A percentile compares a stretch with the other conserved stretches of the same genome.
Evolutionary conservation across 2,888 invertebrate genomes (phyloP).

Genomic region (Napeogenes inachia): DNA sequence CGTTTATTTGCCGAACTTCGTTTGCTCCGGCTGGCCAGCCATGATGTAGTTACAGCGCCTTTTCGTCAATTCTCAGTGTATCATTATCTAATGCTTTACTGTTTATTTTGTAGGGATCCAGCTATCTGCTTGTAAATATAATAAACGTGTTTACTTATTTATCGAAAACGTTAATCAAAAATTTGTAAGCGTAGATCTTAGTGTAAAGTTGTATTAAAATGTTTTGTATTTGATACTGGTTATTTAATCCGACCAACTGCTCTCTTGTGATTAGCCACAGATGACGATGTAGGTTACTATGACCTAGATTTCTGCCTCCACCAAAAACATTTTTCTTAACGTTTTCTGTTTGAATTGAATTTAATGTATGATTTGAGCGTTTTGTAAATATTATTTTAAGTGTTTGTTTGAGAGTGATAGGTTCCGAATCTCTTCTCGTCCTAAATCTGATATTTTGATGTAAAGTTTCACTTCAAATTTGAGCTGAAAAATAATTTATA

Average conservation of each 20-base stretch:
- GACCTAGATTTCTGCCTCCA: slow-evolving; percentile 52
- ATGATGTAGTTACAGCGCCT: slow-evolving; percentile 71
- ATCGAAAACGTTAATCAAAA: slow-evolving; percentile 69
- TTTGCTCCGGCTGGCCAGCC: slow-evolving; percentile 65
- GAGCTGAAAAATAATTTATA: slow-evolving; percentile 13
- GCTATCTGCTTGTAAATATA: slow-evolving; percentile 77
- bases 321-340: slow-evolving; percentile 42
- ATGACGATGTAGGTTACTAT: slow-evolving; percentile 39
- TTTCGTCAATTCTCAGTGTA: slow-evolving; percentile 78
- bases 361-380: slow-evolving; percentile 69
- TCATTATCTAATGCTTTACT: slow-evolving; percentile 73
- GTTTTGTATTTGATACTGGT: slow-evolving; percentile 74
- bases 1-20: slow-evolving; percentile 34
- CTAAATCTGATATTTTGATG: slow-evolving; percentile 52
- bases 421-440: slow-evolving; percentile 71
- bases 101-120: slow-evolving; percentile 64
- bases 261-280: slow-evolving; percentile 72
- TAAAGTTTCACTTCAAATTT: slow-evolving; percentile 33
- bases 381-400: slow-evolving; percentile 77
- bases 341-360: slow-evolving; percentile 45
- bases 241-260: slow-evolving; percentile 72
- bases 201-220: slow-evolving; percentile 77
- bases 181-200: slow-evolving; percentile 74
- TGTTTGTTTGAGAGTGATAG: slow-evolving; percentile 70
- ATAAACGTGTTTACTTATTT: slow-evolving; percentile 75